Conservation (phyloP, 2,113 vertebrate genomes). For the Gopherus evgoodei region DNA sequence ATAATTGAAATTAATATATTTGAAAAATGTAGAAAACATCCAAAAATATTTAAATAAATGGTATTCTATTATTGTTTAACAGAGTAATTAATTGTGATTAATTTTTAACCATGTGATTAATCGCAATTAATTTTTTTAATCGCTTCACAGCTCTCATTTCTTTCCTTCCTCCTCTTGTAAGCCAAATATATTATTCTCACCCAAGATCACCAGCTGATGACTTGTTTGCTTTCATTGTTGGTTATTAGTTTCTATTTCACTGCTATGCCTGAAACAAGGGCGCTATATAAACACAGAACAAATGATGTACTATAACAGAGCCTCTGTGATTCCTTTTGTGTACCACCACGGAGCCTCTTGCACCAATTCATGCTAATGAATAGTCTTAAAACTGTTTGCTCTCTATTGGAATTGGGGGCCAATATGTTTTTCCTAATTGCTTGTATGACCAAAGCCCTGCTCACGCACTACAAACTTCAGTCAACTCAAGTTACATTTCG, state of each 20-base stretch:
- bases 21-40: too few relatives aligned
- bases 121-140: too few relatives aligned
- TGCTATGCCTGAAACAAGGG: constrained; percentile 52
- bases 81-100: too few relatives aligned
- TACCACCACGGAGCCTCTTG: constrained; percentile 10
- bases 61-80: too few relatives aligned
- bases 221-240: constrained; percentile 65
- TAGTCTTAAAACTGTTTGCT: neutral
- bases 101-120: too few relatives aligned
- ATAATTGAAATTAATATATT: too few relatives aligned
- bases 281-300: constrained; percentile 45
- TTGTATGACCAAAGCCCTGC: neutral
- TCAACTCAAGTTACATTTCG: neutral
- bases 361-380: constrained; percentile 5
- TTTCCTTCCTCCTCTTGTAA: neutral
- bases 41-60: too few relatives aligned
- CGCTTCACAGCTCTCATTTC: neutral
- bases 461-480: neutral
- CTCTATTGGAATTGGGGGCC: neutral
- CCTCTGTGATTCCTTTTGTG: constrained; percentile 40
- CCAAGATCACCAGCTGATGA: constrained; percentile 22
- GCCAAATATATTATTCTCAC: constrained; percentile 1
- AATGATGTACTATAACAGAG: constrained; percentile 1
- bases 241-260: constrained; percentile 33
- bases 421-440: neutral